Percentiles rank a stretch among this genome's conserved stretches.
These are phyloP conservation scores for Rotaria magnacalcarata DNA, from an alignment of 2,888 invertebrate species.

Conservation along the genomic window DNA sequence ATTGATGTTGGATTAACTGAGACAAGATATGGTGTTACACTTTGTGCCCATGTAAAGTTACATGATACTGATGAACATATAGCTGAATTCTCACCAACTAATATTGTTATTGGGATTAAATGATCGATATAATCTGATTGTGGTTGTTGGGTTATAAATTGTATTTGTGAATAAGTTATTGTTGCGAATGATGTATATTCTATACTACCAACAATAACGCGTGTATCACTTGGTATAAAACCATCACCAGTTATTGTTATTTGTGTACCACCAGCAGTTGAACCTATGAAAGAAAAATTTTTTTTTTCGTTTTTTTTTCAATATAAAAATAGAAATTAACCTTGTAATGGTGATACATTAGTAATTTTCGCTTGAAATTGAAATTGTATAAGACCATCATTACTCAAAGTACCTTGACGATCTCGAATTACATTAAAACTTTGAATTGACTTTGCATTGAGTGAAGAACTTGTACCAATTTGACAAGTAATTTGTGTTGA, in stretches of 20 bases:
- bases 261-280: neutral
- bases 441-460: conserved; percentile 15
- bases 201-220: conserved; percentile 9
- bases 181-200: neutral
- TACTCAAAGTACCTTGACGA: neutral
- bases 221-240: neutral
- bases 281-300: neutral
- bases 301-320: too few relatives aligned
- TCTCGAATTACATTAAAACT: neutral
- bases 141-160: neutral
- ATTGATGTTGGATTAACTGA: conserved; percentile 9
- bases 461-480: conserved; percentile 24
- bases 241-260: conserved; percentile 34
- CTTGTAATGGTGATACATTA: neutral
- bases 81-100: neutral
- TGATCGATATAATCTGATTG: neutral
- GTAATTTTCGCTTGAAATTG: conserved; percentile 16
- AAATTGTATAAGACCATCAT: neutral
- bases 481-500: conserved; percentile 29
- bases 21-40: neutral
- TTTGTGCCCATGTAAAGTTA: neutral
- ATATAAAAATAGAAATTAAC: neutral
- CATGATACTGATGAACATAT: conserved; percentile 2
- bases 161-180: neutral
- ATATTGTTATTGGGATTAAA: neutral